Evolutionary conservation across 2,797 vertebrate species (phyloP).

Genomic region (Lithobates sylvaticus): DNA sequence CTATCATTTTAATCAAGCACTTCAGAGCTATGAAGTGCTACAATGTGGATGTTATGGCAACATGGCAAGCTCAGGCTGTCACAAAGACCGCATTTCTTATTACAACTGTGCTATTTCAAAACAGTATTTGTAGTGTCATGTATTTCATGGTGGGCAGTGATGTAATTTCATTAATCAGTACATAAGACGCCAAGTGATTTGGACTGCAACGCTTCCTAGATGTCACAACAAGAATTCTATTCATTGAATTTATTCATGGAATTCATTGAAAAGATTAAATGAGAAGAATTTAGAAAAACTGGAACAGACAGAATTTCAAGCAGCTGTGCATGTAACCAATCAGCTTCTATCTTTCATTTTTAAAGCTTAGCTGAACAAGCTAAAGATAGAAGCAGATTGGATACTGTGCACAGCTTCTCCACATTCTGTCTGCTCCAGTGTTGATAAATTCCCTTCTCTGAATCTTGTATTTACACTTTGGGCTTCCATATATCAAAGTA

Average conservation of each 20-base stretch:
- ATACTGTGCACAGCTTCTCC: too few relatives aligned
- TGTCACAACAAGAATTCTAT: neutral
- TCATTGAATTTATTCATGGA: too few relatives aligned
- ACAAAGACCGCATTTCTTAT: conserved; percentile 36
- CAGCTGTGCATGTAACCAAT: too few relatives aligned
- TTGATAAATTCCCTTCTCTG: too few relatives aligned
- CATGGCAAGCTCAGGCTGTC: conserved; percentile 40
- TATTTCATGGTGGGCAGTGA: neutral
- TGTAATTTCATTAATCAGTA: conserved; percentile 9
- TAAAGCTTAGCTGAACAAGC: too few relatives aligned
- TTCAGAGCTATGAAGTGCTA: conserved; percentile 44
- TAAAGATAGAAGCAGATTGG: too few relatives aligned
- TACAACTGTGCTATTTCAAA: conserved; percentile 22
- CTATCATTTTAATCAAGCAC: conserved; percentile 51
- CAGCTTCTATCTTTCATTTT: too few relatives aligned
- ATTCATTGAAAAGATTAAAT: too few relatives aligned
- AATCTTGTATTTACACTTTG: neutral
- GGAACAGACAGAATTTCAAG: too few relatives aligned
- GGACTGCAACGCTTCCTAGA: neutral
- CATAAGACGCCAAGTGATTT: neutral
- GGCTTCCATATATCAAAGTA: neutral
- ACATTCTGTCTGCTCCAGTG: too few relatives aligned
- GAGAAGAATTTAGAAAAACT: too few relatives aligned
- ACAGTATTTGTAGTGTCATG: conserved; percentile 18
- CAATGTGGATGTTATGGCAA: conserved; percentile 51